Evolutionary conservation across 2,888 invertebrate species (phyloP), one percentile per base, ranked within the genome.

Genomic region (Cerastoderma edule): DNA sequence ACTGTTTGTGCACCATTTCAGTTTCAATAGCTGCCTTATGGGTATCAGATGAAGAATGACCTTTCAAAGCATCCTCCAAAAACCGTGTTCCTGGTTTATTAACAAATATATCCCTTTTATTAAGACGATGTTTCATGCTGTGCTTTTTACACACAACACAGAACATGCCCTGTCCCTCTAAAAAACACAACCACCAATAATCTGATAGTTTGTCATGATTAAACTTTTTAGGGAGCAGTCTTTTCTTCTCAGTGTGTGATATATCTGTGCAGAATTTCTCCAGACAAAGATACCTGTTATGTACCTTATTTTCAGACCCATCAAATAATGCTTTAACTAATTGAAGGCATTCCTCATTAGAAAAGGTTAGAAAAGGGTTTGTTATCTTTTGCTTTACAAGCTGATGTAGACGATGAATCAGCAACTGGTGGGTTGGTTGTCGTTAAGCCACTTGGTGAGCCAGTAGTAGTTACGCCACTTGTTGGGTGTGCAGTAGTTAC

Each of bases 171-270:
- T 64, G 44, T 16, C 64, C 63, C 24, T 74, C 65, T 24, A 69
- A 33, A 65, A 32, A 74, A 30, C n/a, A 53, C 22, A 74, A 24
- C 74, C 74, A 74, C 69, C 74, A 74, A 35, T 69, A 19, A 19
- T 3, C 24, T 10, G 16, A 32, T 0, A 68, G 48, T 24, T 24
- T 28, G 22, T 1, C n/a, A 35, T 68, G 57, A 16, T 44, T 57
- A 39, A 68, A 57, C 16, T 68, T 68, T 30, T 68, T 56, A 4
- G 68, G 68, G 3, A 30, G 8, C 1, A 68, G 46, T 30, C 68
- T 27, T 22, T 6, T 28, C 13, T 33, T 28, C 22, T 67, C 67
- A 19, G 24, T 1, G 0, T 10, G 10, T 24, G 35, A 35, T 1
- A 67, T 39, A n/a, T 24, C 19, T 39, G 54, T 44, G 27, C 67